Evolutionary conservation across 1,140 invertebrate genomes (phyloP).

Genomic region (Thaumetopoea pityocampa): DNA sequence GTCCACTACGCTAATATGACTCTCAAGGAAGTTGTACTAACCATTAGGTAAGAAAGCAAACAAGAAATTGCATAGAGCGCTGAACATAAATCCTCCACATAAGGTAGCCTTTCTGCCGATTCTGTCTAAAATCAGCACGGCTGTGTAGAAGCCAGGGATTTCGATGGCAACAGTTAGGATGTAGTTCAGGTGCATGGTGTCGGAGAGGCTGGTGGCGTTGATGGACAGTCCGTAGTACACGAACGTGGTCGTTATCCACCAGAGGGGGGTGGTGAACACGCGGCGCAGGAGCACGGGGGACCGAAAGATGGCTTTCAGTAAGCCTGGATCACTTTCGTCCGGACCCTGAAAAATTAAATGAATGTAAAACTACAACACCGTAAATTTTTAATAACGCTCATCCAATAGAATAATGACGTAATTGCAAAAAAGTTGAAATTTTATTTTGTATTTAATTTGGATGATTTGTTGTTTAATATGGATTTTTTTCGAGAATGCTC

Average conservation of each 20-base stretch:
- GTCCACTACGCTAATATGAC: too few species aligned
- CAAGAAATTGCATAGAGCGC: constrained; percentile 71
- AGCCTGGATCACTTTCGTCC: constrained; percentile 28
- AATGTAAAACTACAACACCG: too few species aligned
- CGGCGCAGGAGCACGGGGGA: constrained; percentile 78
- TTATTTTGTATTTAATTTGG: too few species aligned
- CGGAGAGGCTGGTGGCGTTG: constrained; percentile 85
- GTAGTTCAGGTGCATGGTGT: constrained; percentile 84
- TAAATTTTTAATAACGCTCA: too few species aligned
- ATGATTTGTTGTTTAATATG: too few species aligned
- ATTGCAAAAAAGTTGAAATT: too few species aligned
- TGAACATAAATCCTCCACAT: constrained; percentile 77
- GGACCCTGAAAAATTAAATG: background rate
- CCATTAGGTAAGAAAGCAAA: constrained; percentile 55
- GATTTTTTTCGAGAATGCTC: too few species aligned
- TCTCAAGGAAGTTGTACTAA: too few species aligned
- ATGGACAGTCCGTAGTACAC: constrained; percentile 90
- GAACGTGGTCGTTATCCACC: constrained; percentile 84
- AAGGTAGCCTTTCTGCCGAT: constrained; percentile 80
- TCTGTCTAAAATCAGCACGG: constrained; percentile 78
- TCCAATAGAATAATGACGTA: too few species aligned
- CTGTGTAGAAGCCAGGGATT: constrained; percentile 82
- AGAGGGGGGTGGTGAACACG: constrained; percentile 81
- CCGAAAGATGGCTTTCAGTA: constrained; percentile 74
- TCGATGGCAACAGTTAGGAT: constrained; percentile 82